Evolutionary conservation across 2,888 invertebrate genomes (phyloP).

Genomic region (Trissolcus japonicus): DNA sequence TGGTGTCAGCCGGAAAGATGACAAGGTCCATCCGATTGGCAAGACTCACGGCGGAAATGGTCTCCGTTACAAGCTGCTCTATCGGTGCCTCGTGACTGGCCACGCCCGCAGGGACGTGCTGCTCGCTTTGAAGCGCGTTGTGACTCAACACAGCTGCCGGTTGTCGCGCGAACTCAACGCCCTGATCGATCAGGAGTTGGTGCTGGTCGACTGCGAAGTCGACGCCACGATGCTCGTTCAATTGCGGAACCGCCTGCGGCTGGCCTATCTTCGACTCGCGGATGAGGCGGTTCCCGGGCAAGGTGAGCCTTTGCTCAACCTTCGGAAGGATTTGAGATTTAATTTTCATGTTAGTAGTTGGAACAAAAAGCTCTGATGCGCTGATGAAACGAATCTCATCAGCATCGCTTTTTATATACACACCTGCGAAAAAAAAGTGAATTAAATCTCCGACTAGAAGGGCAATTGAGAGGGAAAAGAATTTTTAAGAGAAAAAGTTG

Average conservation of each 20-base stretch:
- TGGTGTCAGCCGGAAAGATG: slow-evolving; percentile 34
- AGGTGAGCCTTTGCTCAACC: background rate
- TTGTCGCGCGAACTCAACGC: slow-evolving; percentile 80
- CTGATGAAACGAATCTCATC: no score
- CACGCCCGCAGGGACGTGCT: slow-evolving; percentile 43
- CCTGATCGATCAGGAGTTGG: slow-evolving; percentile 84
- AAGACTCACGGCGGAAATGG: slow-evolving; percentile 20
- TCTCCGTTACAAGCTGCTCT: slow-evolving; percentile 38
- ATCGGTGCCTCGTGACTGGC: slow-evolving; percentile 42
- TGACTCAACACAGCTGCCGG: slow-evolving; percentile 80
- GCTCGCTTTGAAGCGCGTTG: slow-evolving; percentile 80
- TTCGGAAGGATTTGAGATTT: background rate
- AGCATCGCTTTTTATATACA: no score
- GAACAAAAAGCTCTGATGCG: no score
- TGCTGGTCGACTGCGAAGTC: slow-evolving; percentile 82
- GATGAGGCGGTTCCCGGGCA: slow-evolving; percentile 13
- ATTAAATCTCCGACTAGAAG: no score
- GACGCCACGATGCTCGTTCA: slow-evolving; percentile 80
- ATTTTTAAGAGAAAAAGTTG: no score
- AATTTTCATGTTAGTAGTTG: no score
- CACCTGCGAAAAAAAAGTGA: no score
- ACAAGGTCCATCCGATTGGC: slow-evolving; percentile 24
- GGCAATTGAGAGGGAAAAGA: no score
- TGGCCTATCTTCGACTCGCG: slow-evolving; percentile 47
- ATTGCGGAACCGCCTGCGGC: slow-evolving; percentile 78